Percentiles rank a stretch among this genome's conserved stretches.
phyloP scores from a whole-genome alignment of 2,113 vertebrate species.

The Prietella phreatophila region DNA sequence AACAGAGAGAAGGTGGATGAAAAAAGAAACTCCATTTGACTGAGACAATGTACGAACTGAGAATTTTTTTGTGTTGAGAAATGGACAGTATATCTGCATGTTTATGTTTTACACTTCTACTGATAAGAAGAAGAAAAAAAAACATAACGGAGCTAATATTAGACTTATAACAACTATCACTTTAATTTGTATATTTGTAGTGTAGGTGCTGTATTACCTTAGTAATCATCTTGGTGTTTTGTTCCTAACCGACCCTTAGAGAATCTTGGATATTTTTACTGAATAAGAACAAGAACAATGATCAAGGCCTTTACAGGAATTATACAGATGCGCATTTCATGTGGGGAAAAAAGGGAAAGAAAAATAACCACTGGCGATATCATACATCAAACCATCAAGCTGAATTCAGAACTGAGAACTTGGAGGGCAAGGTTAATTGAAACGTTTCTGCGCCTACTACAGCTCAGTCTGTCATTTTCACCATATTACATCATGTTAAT shows the following conservation, averaged over 20 bases:
- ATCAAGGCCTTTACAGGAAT: not conserved
- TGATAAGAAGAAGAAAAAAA: not conserved
- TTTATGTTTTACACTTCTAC: not conserved
- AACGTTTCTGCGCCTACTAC: not conserved
- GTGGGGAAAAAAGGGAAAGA: not conserved
- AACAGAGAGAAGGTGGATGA: slow-evolving; percentile 62
- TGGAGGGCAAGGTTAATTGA: slow-evolving; percentile 42
- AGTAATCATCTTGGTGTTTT: not conserved
- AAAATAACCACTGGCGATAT: slow-evolving; percentile 3
- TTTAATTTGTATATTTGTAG: not conserved
- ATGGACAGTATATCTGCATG: not conserved
- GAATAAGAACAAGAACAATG: not conserved
- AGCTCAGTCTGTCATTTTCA: slow-evolving; percentile 40
- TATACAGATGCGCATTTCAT: not conserved
- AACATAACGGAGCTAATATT: not conserved
- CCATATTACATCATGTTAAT: slow-evolving; percentile 30
- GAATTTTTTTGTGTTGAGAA: not conserved
- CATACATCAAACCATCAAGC: slow-evolving; percentile 29
- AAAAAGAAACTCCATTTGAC: slow-evolving; percentile 61
- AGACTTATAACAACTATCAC: not conserved
- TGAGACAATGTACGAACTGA: slow-evolving; percentile 7
- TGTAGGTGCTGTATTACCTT: not conserved
- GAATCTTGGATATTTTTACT: slow-evolving; percentile 7
- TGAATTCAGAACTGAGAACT: slow-evolving; percentile 23
- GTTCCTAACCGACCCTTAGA: not conserved